A percentile compares a stretch with the other conserved stretches of the same genome.
Evolutionary conservation across 2,113 vertebrate genomes (phyloP).

Genomic region (Tonatia bakeri): DNA sequence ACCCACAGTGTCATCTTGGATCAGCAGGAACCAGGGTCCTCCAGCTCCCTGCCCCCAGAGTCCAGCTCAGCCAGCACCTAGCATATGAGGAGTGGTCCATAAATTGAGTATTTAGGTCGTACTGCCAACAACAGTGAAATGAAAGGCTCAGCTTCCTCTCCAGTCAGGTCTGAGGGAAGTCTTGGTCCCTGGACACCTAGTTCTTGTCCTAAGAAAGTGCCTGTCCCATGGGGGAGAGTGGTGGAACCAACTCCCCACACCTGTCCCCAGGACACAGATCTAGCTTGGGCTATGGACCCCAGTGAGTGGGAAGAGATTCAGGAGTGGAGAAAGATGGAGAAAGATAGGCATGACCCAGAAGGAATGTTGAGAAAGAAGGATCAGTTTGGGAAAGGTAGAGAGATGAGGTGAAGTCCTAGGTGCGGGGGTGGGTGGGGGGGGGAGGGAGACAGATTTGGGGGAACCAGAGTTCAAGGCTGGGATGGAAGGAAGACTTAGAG

Average conservation of each 20-base stretch:
- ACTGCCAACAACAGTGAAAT: background rate
- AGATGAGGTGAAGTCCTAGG: background rate
- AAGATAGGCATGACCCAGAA: background rate
- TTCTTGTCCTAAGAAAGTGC: background rate
- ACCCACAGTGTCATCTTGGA: background rate
- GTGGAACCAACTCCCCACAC: background rate
- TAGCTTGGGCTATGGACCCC: background rate
- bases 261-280: background rate
- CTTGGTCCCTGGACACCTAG: background rate
- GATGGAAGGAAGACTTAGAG: background rate
- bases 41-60: background rate
- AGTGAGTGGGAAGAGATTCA: no score
- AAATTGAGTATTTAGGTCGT: background rate
- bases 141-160: background rate
- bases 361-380: background rate
- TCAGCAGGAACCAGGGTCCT: background rate
- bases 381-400: background rate
- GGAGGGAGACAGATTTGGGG: background rate
- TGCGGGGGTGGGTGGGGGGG: no score
- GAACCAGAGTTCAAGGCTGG: background rate
- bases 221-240: no score
- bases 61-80: background rate
- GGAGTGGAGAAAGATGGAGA: background rate
- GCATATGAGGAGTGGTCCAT: rapidly evolving
- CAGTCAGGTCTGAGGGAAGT: background rate